Evolutionary conservation across 2,113 vertebrate genomes (phyloP), one percentile per base, ranked within the genome.

Genomic region (Upupa epops): DNA sequence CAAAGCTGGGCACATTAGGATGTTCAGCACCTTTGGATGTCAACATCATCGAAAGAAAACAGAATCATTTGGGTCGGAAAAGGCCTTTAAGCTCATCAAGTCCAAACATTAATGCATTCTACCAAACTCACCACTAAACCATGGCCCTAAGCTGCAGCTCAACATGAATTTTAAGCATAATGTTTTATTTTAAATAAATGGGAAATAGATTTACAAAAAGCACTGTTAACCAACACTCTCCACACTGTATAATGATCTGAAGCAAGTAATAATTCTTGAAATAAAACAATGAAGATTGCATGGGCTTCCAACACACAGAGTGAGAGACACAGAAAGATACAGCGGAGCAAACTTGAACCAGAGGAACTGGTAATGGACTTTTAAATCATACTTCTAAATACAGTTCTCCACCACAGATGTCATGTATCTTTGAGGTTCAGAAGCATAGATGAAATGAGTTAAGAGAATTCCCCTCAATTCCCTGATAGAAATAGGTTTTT

Each of bases 1-100:
- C 22, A n/a, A 22, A n/a, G 18, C 7, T 1, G 59, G 73, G 17
- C 54, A 36, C 6, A 26, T 8, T n/a, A 37, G 0, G 0, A 8
- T 2, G 54, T 15, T 49, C 68, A 49, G 8, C 18, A 42, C 46
- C 61, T 49, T 54, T 63, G 48, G 46, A 17, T 12, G 24, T 31
- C 26, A 68, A 59, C 5, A 48, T 45, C 22, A 29, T 5, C 17
- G 68, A 31, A 28, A 8, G 15, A 32, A 81, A 78, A 15, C 0
- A 6, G n/a, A n/a, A n/a, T n/a, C n/a, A n/a, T n/a, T n/a, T n/a
- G n/a, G n/a, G n/a, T n/a, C n/a, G n/a, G n/a, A n/a, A n/a, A n/a
- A n/a, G n/a, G n/a, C n/a, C n/a, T n/a, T n/a, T n/a, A n/a, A n/a
- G n/a, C n/a, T n/a, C n/a, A n/a, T n/a, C n/a, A n/a, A n/a, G n/a